Evolutionary conservation across 2,113 vertebrate species (phyloP).

Genomic region (Paradoxurus hermaphroditus): DNA sequence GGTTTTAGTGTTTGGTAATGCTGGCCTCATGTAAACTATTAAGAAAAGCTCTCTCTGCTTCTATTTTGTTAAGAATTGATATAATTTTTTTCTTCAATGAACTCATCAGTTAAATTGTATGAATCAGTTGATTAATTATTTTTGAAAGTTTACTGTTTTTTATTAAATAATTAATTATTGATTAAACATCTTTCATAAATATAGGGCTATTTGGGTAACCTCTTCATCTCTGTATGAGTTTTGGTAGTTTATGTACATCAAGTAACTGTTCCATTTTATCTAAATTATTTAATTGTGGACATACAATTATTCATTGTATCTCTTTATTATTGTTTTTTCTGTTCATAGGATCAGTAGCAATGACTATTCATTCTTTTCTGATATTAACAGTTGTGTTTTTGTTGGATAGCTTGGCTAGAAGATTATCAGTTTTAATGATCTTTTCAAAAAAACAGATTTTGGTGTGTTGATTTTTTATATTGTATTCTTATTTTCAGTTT

Average conservation of each 20-base stretch:
- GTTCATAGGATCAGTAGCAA: background rate
- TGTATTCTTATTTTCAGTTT: background rate
- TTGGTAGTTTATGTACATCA: background rate
- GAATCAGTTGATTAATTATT: background rate
- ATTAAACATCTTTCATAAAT: background rate
- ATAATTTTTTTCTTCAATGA: background rate
- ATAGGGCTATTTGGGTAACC: background rate
- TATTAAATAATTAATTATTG: background rate
- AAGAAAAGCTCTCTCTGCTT: background rate
- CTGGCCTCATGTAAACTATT: background rate
- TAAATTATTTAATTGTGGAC: background rate
- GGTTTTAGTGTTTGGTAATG: background rate
- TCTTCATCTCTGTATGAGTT: background rate
- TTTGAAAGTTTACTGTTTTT: background rate
- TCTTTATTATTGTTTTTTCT: background rate
- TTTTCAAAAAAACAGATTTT: background rate
- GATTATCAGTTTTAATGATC: background rate
- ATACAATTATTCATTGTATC: background rate
- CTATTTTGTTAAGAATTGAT: background rate
- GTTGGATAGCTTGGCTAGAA: background rate
- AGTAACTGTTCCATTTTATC: background rate
- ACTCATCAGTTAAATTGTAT: background rate
- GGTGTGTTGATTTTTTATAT: background rate
- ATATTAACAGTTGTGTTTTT: background rate
- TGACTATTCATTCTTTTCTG: background rate